Evolutionary conservation across 2,113 vertebrate species (phyloP), one percentile per base, ranked within the genome.

Genomic region (Polypterus senegalus): DNA sequence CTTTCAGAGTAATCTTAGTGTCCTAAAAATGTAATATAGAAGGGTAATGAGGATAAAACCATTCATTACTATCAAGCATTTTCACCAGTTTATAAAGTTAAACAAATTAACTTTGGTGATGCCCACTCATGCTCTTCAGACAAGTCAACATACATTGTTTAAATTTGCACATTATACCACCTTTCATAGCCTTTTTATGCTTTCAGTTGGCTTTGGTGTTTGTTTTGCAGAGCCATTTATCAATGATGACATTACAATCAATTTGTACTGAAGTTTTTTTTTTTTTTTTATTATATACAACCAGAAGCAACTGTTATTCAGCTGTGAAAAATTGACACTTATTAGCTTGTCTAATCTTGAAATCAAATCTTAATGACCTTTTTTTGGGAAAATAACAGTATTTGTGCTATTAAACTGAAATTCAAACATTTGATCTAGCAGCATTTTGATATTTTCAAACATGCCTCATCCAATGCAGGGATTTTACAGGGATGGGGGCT

Each of bases 81-180:
- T 27, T 27, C 27, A 27, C 27, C 27, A 27, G 27, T 27, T 27
- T 27, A 27, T 27, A 27, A 27, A 27, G 27, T 27, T 27, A 27
- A 27, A 27, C 27, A 27, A 27, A 27, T 27, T 76, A 86, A 84
- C 88, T 91, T 88, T 88, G 92, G 90, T 88, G 89, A 89, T 91
- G 91, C 90, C 88, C 89, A 81, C 88, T 92, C 84, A 83, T 70
- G 75, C 88, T 81, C 86, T 79, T 81, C 27, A 27, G 27, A 27
- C 27, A 27, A 27, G 27, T 27, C 27, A 27, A 27, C 27, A 27
- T 27, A 27, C 27, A 27, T 27, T 27, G 27, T 27, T 27, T 27
- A 27, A 27, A 27, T 27, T 27, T 27, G 27, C 27, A 76, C 84
- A 81, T 90, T 78, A 74, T 83, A 80, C 73, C 71, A 85, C 84